Base-by-base conservation (phyloP, 2,797 vertebrate genomes). In the Nyctalus aviator region DNA sequence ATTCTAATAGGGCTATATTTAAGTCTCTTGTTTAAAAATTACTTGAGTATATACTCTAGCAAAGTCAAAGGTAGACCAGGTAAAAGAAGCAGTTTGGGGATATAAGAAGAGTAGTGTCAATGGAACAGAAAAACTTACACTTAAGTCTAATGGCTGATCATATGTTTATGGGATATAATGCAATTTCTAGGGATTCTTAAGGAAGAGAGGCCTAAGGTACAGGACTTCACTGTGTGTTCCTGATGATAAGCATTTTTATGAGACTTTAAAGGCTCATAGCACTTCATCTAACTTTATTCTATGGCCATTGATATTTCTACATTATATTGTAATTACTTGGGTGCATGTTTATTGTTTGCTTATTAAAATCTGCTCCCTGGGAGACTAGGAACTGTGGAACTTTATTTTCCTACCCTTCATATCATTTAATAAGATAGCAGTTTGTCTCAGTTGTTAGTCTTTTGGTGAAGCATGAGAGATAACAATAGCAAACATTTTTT, bases 11-110 rank as follows among this genome's bases (percentile, higher is more conserved):
- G 12, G 32, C 8, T 82, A 6, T 89, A 15, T 77, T 75, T 68
- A 48, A 90, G 27, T 92, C 55, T 94, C 27, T 88, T 41, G 20
- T 68, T 78, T 55, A 88, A 88, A 95, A 57, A 8, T 57, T 55
- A 25, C 44, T 83, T 78, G 50, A 84, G 48, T 64, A 17, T 82
- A 35, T 77, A 30, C 21, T 82, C 64, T 8, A 64, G 46, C 30
- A 85, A 91, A 93, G 50, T 75, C 50, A 76, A 68, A 82, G n/a
- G 30, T 90, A 84, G 46, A 25, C 64, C n/a, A 20, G 66, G 4
- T 32, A 59, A 75, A 83, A 78, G 7, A 66, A 75, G 44, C 32
- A 69, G 4, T 79, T 57, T 20, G 11, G 21, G 27, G 41, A 41
- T 48, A 14, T 17, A 85, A 30, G 44, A 66, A 91, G 64, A 35